Base-by-base conservation (phyloP, 2,888 invertebrate species). In the Unio pictorum region DNA sequence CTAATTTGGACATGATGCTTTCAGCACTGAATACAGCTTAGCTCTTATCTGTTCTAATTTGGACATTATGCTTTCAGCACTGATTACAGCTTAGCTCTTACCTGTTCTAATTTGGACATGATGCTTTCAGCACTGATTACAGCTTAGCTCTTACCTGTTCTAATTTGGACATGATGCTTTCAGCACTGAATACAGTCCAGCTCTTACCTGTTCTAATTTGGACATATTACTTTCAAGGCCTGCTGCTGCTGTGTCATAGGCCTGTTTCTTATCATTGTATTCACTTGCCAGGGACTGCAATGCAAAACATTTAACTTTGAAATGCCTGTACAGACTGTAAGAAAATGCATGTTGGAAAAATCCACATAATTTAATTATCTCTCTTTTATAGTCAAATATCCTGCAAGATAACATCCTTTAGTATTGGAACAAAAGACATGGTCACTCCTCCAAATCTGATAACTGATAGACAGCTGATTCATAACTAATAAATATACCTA, bases 191-290 rank as follows among this genome's bases (percentile, higher is more conserved):
- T 45, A 45, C 45, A 45, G 45, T 3, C 23, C n/a, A 62, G 23
- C 3, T n/a, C 68, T 61, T 81, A 91, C 91, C 88, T 91, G 91
- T 78, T 92, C 91, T 64, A 92, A 82, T 80, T 92, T 91, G n/a
- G 91, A 90, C 73, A 92, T 88, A 76, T 91, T 91, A 70, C 91
- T 91, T 75, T 93, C 93, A 30, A 92, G 85, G 8, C 92, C 91
- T 18, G 92, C 91, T 60, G 93, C 92, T 67, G 93, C 92, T 5
- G 93, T 92, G 87, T 94, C 94, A 86, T 94, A 94, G 34, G 92
- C 88, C 75, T 91, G 88, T 88, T 94, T 94, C 90, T 93, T 93
- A 82, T 93, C 93, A 80, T 94, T 94, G 74, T 88, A 85, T 79
- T 93, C 93, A 81, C 93, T 92, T 77, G 93, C 92, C 57, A 94